These are phyloP conservation scores for Sinopyrophorus schimmeli DNA, from an alignment of 2,888 invertebrate species.

Conservation along the genomic window DNA sequence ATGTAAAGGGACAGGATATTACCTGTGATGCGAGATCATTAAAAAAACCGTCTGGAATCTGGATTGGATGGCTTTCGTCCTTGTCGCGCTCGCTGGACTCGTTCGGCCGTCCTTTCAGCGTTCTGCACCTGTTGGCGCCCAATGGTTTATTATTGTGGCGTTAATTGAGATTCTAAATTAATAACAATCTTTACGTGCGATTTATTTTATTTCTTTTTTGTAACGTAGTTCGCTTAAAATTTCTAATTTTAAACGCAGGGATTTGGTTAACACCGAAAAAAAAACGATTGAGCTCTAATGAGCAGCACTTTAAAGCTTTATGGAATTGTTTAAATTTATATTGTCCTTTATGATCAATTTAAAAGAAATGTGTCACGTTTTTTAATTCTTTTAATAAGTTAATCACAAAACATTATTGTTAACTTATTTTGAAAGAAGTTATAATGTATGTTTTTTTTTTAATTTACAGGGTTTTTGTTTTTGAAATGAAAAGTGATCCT, in stretches of 20 bases:
- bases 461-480: too few species aligned
- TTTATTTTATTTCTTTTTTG: conserved; percentile 40
- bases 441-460: too few species aligned
- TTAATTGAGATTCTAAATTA: conserved; percentile 47
- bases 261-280: background rate
- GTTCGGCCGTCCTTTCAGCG: conserved; percentile 41
- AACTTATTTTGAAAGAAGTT: too few species aligned
- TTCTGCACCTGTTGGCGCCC: conserved; percentile 42
- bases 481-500: too few species aligned
- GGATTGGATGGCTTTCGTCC: conserved; percentile 43
- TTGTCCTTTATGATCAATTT: too few species aligned
- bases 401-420: too few species aligned
- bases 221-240: too few species aligned
- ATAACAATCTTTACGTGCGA: conserved; percentile 44
- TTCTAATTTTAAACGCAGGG: background rate
- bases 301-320: too few species aligned
- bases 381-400: too few species aligned
- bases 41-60: conserved; percentile 51
- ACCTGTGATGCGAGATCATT: conserved; percentile 46
- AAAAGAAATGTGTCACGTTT: too few species aligned
- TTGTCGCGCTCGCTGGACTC: conserved; percentile 36
- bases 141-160: conserved; percentile 46
- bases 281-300: too few species aligned
- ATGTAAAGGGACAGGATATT: conserved; percentile 48
- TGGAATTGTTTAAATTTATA: too few species aligned